A percentile compares a stretch with the other conserved stretches of the same genome.
phyloP scores from a whole-genome alignment of 92 coral and sea anemone genomes.

The Epizoanthus ramosus region DNA sequence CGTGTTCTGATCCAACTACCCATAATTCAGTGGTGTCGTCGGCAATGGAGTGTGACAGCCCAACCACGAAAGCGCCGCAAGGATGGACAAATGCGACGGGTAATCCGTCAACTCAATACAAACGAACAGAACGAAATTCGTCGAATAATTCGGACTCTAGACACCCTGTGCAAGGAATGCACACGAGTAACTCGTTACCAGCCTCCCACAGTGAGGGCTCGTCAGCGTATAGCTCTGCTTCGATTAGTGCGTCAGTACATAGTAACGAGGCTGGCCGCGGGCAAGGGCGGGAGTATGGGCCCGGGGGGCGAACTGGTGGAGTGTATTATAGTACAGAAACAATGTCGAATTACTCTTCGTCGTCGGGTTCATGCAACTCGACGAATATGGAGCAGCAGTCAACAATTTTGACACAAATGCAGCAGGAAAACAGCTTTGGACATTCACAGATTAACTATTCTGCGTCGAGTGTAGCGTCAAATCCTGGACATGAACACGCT shows the following conservation, averaged over 20 bases:
- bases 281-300: conserved; percentile 72
- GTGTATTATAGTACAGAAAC: conserved; percentile 88
- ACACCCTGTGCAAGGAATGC: conserved; percentile 71
- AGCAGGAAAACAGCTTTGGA: conserved; percentile 30
- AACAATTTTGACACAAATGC: conserved; percentile 44
- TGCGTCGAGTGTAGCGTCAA: conserved; percentile 64
- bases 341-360: conserved; percentile 86
- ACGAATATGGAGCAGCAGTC: conserved; percentile 77
- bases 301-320: conserved; percentile 57
- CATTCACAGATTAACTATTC: conserved; percentile 64
- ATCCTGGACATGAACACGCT: conserved; percentile 62
- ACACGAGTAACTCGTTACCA: conserved; percentile 70
- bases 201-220: conserved; percentile 87
- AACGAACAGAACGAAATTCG: conserved; percentile 79
- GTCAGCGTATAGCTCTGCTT: conserved; percentile 89
- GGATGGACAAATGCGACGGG: conserved; percentile 86
- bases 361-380: conserved; percentile 79
- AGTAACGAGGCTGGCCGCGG: conserved; percentile 82
- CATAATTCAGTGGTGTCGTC: conserved; percentile 83
- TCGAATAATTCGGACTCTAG: conserved; percentile 91
- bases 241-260: conserved; percentile 68
- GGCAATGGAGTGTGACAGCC: conserved; percentile 99
- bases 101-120: conserved; percentile 61
- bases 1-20: conserved; percentile 94
- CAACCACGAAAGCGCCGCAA: conserved; percentile 83